Base-by-base conservation (phyloP, 2,113 vertebrate species). In the Rhabdornis inornatus region DNA sequence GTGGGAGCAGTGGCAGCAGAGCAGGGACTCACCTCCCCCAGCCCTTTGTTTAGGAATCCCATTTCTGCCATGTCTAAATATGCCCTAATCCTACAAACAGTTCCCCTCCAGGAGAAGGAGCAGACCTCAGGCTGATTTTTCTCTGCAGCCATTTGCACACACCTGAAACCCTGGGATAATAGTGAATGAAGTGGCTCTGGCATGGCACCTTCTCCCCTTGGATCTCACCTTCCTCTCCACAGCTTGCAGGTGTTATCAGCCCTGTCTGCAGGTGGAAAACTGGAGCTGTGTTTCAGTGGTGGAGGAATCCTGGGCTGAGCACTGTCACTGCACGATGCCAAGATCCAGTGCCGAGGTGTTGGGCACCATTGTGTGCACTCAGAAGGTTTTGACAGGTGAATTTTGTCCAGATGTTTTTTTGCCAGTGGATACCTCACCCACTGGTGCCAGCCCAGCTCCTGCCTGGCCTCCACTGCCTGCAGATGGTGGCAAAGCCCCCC, bases 1-100 rank as follows among this genome's bases (percentile, higher is more conserved):
- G 82, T 79, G 95, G 84, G 87, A 96, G 84, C 4, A 0, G 90
- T 23, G 50, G 71, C 75, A 61, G 95, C 14, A 11, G 83, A 0
- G 7, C 4, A 2, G 79, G 53, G 88, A 27, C 68, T 55, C 24
- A 18, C 83, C n/a, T 92, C 66, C 76, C 90, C 70, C 16, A 4
- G 57, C 84, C 90, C 75, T 90, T 82, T 94, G 95, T 96, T 96
- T 94, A 96, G 90, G 90, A 92, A 95, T 96, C 93, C 65, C 86
- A 2, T 60, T 92, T 80, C 83, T 95, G 79, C 77, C 80, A 21
- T 14, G 86, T 94, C 76, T 94, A 94, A 96, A 97, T 95, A 94
- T 60, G 57, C 92, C 76, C 69, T 37, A 60, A 76, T 92, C 83
- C 94, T 79, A 56, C 90, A 96, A 92, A 96, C 93, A 95, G 52